Base-by-base conservation (phyloP, 2,113 vertebrate species). In the Myotis brandtii region DNA sequence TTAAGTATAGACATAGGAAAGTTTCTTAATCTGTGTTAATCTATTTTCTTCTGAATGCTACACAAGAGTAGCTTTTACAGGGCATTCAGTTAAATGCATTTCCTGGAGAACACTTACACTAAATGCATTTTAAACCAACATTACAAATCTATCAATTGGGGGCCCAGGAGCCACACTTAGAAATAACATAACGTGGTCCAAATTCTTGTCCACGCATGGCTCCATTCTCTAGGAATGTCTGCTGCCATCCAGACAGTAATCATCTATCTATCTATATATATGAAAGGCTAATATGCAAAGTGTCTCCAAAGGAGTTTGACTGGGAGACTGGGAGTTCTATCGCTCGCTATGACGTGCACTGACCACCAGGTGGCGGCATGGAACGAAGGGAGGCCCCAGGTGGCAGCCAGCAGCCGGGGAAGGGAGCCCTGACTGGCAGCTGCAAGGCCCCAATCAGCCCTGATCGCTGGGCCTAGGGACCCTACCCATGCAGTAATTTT, bases 161-260 rank as follows among this genome's bases (percentile, higher is more conserved):
- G 46, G 30, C 43, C 80, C 37, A 87, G 70, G 7, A 59, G n/a
- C 23, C n/a, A 64, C 46, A 48, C 37, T 37, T 23, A 88, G 23
- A 66, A 92, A 46, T 9, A 20, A 54, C 30, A 37, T 5, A 67
- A 59, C 18, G 48, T 70, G 21, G 21, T 43, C 80, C 46, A 69
- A 86, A 81, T 89, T 90, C 80, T 86, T 34, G 34, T 59, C 32
- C 43, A 70, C 0, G 3, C 21, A 50, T 18, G 32, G 34, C 27
- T 90, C 86, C 13, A 70, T 13, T 90, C 85, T 64, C 69, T 72
- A 76, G 50, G 21, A 72, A 93, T 72, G 40, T 88, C 86, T 97
- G 91, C 93, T 98, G 97, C 96, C 97, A 95, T 82, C 66, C 92
- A 37, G 40, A 69, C 1, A 69, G 66, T n/a, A 62, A 76, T 73